Conservation (phyloP, 1,140 invertebrate genomes). For the Thalassaphorura encarpata region DNA sequence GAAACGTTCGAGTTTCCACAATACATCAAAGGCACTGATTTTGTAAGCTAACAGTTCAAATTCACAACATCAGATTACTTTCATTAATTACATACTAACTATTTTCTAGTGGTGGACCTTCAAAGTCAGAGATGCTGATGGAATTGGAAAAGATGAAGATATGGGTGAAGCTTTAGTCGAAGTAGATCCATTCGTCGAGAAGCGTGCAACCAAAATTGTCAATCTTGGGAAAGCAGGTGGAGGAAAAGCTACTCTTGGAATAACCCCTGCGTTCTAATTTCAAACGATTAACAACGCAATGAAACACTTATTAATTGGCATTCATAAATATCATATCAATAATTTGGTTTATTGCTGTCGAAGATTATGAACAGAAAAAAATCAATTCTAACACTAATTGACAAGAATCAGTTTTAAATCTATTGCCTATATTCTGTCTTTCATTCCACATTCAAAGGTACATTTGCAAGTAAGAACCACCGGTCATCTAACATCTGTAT, state of each 20-base stretch:
- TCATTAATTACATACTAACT: neutral
- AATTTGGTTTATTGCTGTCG: too few species aligned
- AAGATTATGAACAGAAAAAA: too few species aligned
- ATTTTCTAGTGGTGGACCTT: constrained; percentile 12
- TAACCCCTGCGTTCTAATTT: neutral
- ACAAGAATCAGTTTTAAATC: too few species aligned
- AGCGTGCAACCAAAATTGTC: neutral
- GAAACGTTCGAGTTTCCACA: constrained; percentile 17
- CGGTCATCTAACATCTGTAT: too few species aligned
- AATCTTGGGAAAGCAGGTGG: neutral
- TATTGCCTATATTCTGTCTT: too few species aligned
- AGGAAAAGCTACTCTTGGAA: neutral
- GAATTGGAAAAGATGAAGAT: constrained; percentile 1
- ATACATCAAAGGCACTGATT: constrained; percentile 10
- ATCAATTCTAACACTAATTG: too few species aligned
- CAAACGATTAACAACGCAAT: neutral
- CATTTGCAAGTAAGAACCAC: too few species aligned
- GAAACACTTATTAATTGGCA: too few species aligned
- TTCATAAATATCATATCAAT: too few species aligned
- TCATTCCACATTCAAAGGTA: too few species aligned
- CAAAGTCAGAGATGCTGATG: constrained; percentile 8
- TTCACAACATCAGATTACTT: neutral
- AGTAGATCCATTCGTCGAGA: constrained; percentile 9
- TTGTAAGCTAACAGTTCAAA: neutral
- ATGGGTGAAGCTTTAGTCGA: constrained; percentile 2